Conservation (phyloP, 2,888 invertebrate genomes). For the Nomada goodeniana region DNA sequence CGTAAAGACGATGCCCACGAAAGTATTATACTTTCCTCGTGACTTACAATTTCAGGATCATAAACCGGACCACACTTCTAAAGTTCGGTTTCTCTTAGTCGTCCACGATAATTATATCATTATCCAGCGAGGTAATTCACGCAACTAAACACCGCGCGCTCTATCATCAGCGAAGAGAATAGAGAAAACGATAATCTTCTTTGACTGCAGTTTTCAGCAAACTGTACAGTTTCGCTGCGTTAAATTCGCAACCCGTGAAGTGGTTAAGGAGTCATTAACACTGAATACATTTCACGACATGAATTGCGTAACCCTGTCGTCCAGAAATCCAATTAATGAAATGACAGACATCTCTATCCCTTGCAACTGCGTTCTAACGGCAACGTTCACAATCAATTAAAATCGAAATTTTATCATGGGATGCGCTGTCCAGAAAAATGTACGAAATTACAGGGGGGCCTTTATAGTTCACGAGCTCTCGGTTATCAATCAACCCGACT, state of each 20-base stretch:
- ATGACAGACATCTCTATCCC: background rate
- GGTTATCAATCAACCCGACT: background rate
- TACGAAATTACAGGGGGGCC: too few species aligned
- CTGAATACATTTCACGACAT: constrained; percentile 26
- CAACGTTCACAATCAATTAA: background rate
- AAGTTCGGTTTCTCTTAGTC: constrained; percentile 47
- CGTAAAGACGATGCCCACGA: constrained; percentile 47
- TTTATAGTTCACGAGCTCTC: background rate
- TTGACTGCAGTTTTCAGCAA: constrained; percentile 19
- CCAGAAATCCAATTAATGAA: background rate
- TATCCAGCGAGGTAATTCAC: constrained; percentile 19
- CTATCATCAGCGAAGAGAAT: constrained; percentile 30
- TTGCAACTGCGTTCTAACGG: too few species aligned
- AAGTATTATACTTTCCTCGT: constrained; percentile 33
- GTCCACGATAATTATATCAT: constrained; percentile 48
- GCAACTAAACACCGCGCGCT: constrained; percentile 18
- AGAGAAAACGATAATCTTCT: constrained; percentile 41
- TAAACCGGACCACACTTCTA: constrained; percentile 45
- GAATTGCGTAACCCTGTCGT: constrained; percentile 1
- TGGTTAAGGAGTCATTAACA: constrained; percentile 37
- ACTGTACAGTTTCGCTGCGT: constrained; percentile 32
- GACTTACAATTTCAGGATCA: constrained; percentile 56
- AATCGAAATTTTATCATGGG: too few species aligned
- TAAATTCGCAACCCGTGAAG: constrained; percentile 19
- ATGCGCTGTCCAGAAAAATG: too few species aligned